These are phyloP conservation scores for Cosmorhoe ocellata DNA, from an alignment of 2,888 invertebrate species.

Conservation along the genomic window DNA sequence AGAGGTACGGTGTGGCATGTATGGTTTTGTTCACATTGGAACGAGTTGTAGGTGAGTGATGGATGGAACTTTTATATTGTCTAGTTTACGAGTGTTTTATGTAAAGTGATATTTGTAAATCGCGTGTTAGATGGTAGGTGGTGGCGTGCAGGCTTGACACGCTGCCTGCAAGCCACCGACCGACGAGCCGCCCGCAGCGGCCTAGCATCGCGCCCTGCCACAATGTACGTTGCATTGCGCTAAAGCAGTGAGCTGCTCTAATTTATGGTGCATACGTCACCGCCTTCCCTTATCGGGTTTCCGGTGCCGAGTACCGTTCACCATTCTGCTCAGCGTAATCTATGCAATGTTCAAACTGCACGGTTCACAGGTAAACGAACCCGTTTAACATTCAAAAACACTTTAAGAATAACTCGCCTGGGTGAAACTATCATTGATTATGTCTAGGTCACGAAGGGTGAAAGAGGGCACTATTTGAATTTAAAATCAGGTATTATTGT, in stretches of 20 bases:
- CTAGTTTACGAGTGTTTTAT: constrained; percentile 54
- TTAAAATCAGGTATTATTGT: constrained; percentile 27
- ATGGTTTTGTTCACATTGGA: constrained; percentile 37
- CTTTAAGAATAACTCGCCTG: constrained; percentile 26
- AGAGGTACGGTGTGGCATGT: constrained; percentile 14
- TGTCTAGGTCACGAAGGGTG: constrained; percentile 25
- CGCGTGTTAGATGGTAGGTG: constrained; percentile 47
- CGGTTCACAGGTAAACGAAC: constrained; percentile 47
- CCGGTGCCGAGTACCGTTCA: constrained; percentile 53
- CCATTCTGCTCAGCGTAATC: constrained; percentile 39
- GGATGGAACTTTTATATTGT: constrained; percentile 45
- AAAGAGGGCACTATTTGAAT: constrained; percentile 23
- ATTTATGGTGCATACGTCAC: constrained; percentile 53
- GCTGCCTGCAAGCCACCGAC: constrained; percentile 5
- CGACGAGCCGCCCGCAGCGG: neutral
- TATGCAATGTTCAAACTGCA: constrained; percentile 41
- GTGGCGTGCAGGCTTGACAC: constrained; percentile 17
- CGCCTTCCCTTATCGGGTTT: constrained; percentile 54
- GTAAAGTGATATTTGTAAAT: constrained; percentile 45
- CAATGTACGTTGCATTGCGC: constrained; percentile 36
- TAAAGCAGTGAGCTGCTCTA: constrained; percentile 34
- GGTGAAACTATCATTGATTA: constrained; percentile 31
- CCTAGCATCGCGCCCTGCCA: constrained; percentile 20
- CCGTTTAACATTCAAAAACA: constrained; percentile 42
- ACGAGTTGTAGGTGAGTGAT: constrained; percentile 35